Base-by-base conservation (phyloP, 2,888 invertebrate genomes). In the Trissoscelio sp. region DNA sequence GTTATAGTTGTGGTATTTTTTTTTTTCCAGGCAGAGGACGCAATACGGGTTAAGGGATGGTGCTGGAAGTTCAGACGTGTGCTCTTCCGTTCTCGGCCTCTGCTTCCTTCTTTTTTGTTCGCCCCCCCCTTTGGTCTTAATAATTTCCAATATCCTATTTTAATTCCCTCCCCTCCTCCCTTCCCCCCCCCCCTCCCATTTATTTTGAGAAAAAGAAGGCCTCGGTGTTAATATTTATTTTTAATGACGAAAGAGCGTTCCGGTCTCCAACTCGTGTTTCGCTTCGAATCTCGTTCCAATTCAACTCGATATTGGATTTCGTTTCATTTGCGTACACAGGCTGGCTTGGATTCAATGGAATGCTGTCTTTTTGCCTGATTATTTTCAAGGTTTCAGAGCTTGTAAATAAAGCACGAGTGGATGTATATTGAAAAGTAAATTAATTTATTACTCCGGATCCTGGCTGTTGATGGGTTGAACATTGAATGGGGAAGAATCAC, bases 321-420 rank as follows among this genome's bases (percentile, higher is more conserved):
- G 44, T 64, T 58, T 58, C 46, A 37, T 58, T 64, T 72, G 64
- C 55, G 62, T 73, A 37, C 22, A 64, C 55, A 64, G 55, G 64
- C 73, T 73, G 73, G 73, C 55, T 73, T 64, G 73, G 46, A 64
- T 73, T 73, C 44, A 64, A 24, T 64, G 24, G 44, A 64, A 55
- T 28, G 31, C 16, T 64, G 55, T 55, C 14, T 34, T 70, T 44
- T 62, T 55, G 60, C 62, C 20, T 51, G 37, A 44, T 60, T 60
- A 31, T 53, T 62, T 46, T 62, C 39, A 48, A 48, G 24, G 53
- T 70, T 39, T 16, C 16, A 24, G 24, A 11, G 42, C 16, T 42
- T 44, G 20, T 11, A 42, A 51, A 42, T 64, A 51, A 51, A 57
- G 46, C 46, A 22, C 24, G 31, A 24, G 12, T 44, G 48, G 44